These are phyloP conservation scores for Spisula subtruncata DNA, from an alignment of 2,888 invertebrate species.

Conservation along the genomic window DNA sequence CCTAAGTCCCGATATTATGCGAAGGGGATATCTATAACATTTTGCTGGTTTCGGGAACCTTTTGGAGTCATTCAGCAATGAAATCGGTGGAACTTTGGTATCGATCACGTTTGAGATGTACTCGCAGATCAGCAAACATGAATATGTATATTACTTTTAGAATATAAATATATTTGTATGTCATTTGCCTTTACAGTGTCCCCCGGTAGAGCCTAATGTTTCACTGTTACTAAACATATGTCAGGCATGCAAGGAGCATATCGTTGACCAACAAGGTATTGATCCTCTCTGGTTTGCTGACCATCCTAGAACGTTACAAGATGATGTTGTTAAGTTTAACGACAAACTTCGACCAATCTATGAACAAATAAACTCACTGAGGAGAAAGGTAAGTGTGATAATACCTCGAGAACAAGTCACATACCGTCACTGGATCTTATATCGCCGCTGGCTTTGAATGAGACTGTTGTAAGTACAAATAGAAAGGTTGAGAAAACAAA, in stretches of 20 bases:
- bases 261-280: constrained; percentile 42
- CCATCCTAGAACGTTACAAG: not conserved
- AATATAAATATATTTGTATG: not conserved
- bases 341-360: not conserved
- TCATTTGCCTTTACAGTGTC: constrained; percentile 43
- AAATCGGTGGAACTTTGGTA: too few species aligned
- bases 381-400: not conserved
- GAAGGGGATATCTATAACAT: too few species aligned
- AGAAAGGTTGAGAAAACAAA: too few species aligned
- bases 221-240: constrained; percentile 60
- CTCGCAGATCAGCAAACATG: too few species aligned
- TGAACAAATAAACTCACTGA: not conserved
- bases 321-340: not conserved
- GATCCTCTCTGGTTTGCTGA: constrained; percentile 53
- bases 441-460: too few species aligned
- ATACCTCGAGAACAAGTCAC: not conserved
- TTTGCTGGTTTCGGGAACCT: too few species aligned
- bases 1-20: too few species aligned
- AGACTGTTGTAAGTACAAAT: too few species aligned
- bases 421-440: too few species aligned
- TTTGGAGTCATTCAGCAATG: too few species aligned
- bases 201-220: constrained; percentile 51
- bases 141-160: not conserved
- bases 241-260: constrained; percentile 40
- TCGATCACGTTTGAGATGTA: too few species aligned